phyloP scores from a whole-genome alignment of 2,113 vertebrate species.

The Pterocles orientalis region DNA sequence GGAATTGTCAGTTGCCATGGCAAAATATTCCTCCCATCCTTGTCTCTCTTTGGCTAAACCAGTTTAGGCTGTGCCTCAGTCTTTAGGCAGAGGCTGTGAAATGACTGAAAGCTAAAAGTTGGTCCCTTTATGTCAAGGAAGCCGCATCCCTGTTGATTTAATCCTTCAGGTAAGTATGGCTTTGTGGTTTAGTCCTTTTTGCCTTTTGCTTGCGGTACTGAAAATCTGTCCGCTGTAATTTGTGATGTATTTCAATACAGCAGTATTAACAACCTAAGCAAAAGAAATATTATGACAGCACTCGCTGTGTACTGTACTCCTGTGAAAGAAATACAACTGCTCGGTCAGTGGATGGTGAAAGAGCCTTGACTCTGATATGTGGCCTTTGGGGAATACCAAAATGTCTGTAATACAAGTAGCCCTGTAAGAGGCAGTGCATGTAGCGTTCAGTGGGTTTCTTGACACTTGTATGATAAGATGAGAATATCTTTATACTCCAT shows the following conservation, averaged over 20 bases:
- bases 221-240: background rate
- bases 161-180: background rate
- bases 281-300: background rate
- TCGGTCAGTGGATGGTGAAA: background rate
- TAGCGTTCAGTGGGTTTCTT: background rate
- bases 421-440: background rate
- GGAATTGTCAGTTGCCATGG: slow-evolving; percentile 44
- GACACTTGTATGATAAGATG: background rate
- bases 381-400: background rate
- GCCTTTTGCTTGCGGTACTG: background rate
- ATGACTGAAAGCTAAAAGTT: background rate
- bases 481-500: background rate
- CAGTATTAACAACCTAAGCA: background rate
- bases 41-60: background rate
- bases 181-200: slow-evolving; percentile 2
- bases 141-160: background rate
- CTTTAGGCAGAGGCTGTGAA: background rate
- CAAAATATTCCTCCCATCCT: slow-evolving; percentile 6
- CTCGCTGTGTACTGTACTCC: background rate
- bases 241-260: background rate
- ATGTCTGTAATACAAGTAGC: background rate
- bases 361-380: background rate
- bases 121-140: background rate
- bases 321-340: background rate
- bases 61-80: background rate